Evolutionary conservation across 2,888 invertebrate species (phyloP), one percentile per base, ranked within the genome.

Genomic region (Polymixis lichenea): DNA sequence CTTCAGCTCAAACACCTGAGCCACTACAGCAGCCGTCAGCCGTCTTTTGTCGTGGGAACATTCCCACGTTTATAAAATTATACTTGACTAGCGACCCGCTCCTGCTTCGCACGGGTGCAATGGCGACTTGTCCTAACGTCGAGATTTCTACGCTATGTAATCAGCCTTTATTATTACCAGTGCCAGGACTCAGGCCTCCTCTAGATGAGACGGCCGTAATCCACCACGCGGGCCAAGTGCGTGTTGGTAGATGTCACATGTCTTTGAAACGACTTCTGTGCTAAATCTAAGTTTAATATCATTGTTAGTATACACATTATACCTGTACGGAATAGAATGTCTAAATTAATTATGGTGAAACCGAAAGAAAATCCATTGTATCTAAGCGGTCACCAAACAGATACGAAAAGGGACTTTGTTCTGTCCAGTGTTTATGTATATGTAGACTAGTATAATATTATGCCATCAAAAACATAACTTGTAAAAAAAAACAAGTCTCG

Each of bases 1-100:
- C 78, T 61, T 77, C 56, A 61, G 49, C 0, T 46, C 58, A 11
- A 17, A 55, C 49, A 17, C 53, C 49, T n/a, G 58, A 55, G 38
- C 56, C 68, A 22, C 15, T 38, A 15, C 17, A 56, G 13, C 25
- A 28, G 13, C 66, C 60, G 15, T 3, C 66, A 51, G 49, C 17
- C 53, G 51, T 32, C 43, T 38, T 0, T 5, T 6, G 11, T 11
- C 68, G 85, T 84, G 80, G 38, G 85, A 84, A 80, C 13, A 15
- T 46, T 81, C 85, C n/a, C 80, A 81, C 81, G 73, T 60, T 61
- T 32, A 58, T 58, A 17, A 49, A 78, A 49, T 53, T 51, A 51
- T 55, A 67, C 22, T 77, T 22, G 17, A 53, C 43, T 32, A n/a
- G 55, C 25, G 49, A 78, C 25, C 25, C 32, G 17, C n/a, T 25